phyloP scores from a whole-genome alignment of 1,140 invertebrate genomes.

The Tetragonula clypearis region DNA sequence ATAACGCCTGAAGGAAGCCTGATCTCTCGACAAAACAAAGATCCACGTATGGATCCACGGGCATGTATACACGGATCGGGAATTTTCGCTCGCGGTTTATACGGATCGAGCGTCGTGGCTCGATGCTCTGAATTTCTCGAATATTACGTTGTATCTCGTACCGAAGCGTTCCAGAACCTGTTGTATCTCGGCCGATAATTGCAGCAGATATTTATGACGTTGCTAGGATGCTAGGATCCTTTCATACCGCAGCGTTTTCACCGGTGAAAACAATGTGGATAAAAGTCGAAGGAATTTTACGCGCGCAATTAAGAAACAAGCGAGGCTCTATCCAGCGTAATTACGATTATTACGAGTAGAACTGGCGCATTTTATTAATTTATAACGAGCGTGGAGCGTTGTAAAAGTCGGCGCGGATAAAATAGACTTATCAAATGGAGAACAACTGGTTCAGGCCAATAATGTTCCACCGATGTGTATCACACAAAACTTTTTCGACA shows the following conservation, averaged over 20 bases:
- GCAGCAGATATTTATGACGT: constrained; percentile 2
- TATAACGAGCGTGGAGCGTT: not conserved
- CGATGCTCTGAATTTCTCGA: not conserved
- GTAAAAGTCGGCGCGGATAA: not conserved
- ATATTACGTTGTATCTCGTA: constrained; percentile 9
- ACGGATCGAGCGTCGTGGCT: not conserved
- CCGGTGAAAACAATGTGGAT: constrained; percentile 1
- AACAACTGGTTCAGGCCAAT: not conserved
- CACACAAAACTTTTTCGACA: not conserved
- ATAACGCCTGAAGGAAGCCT: not conserved
- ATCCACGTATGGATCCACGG: not conserved
- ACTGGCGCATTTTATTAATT: not conserved
- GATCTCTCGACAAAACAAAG: not conserved
- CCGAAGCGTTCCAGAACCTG: not conserved
- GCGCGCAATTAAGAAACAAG: not conserved
- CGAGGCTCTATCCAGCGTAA: not conserved
- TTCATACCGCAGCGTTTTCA: not conserved
- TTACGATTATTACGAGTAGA: not conserved
- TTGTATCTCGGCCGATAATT: constrained; percentile 8
- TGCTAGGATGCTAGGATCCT: not conserved
- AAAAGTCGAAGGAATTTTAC: not conserved
- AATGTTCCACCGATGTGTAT: not conserved
- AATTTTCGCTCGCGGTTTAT: not conserved
- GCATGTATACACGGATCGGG: not conserved
- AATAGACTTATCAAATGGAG: not conserved